phyloP scores from a whole-genome alignment of 2,797 vertebrate genomes.

The Crocodylus rhombifer region DNA sequence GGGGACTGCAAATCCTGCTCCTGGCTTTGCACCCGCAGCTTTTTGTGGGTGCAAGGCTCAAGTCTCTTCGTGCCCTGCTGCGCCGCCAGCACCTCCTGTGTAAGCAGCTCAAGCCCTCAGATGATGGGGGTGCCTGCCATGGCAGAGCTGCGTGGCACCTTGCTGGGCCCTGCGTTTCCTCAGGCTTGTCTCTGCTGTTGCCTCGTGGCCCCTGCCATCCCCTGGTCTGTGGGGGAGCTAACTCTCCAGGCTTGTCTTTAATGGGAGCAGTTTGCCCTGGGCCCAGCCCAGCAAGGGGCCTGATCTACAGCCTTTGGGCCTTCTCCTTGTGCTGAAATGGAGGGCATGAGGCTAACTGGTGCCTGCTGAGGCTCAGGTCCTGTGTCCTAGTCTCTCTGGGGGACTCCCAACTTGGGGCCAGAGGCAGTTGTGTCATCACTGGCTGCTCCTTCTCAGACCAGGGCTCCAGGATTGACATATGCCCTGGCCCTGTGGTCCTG shows the following conservation, averaged over 20 bases:
- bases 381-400: not conserved
- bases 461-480: no score
- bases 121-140: no score
- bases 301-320: not conserved
- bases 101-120: no score
- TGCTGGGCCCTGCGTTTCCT: not conserved
- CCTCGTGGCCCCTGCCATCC: not conserved
- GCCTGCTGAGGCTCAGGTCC: not conserved
- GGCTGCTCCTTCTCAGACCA: no score
- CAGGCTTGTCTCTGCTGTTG: not conserved
- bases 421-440: no score
- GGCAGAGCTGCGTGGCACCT: not conserved
- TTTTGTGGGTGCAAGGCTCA: not conserved
- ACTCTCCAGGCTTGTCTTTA: not conserved
- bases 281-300: not conserved
- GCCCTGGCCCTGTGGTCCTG: no score
- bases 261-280: not conserved
- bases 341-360: not conserved
- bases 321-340: not conserved
- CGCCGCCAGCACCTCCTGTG: accelerated
- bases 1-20: not conserved
- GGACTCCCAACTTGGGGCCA: no score
- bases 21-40: not conserved
- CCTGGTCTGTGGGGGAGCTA: not conserved
- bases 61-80: not conserved